Base-by-base conservation (phyloP, 2,113 vertebrate species). In the Lepus europaeus region DNA sequence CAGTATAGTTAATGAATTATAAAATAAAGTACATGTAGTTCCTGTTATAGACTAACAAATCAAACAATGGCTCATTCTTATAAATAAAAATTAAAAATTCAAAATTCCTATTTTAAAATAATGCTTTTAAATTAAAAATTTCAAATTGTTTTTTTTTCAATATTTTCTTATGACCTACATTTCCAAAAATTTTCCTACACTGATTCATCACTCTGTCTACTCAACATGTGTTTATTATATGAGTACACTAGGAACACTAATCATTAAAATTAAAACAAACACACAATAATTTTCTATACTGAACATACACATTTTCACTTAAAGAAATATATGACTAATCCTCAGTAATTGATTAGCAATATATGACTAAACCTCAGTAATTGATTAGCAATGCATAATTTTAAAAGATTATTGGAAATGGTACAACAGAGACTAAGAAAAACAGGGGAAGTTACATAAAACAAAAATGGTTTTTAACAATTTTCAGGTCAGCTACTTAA, bases 1-100 rank as follows among this genome's bases (percentile, higher is more conserved):
- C 64, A 96, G 94, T 93, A 22, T 68, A 96, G 70, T 0, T 95
- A 95, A 93, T 93, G 74, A 98, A 90, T 87, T 92, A 96, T 97
- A 96, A 96, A 91, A 88, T 94, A 96, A 95, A 29, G 45, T 19
- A 88, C 2, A 36, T 76, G 49, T 76, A 95, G 4, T 80, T 96
- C 86, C 69, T 89, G 31, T 73, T 88, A 84, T 25, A 13, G 94
- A 96, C 94, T 94, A 90, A 92, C 29, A 80, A 87, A 83, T 84
- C 33, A 84, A 93, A 77, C 2, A 76, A 72, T 45, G 68, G n/a
- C 12, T 66, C n/a, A 45, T 45, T 81, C n/a, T 63, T 93, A 72
- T 51, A 68, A 36, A 31, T 69, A n/a, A 70, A 70, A 63, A 66
- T 56, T 33, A 17, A 64, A 63, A 89, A 87, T 1, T 63, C 14